Conservation (phyloP, 2,888 invertebrate genomes). For the Erebia epiphron region DNA sequence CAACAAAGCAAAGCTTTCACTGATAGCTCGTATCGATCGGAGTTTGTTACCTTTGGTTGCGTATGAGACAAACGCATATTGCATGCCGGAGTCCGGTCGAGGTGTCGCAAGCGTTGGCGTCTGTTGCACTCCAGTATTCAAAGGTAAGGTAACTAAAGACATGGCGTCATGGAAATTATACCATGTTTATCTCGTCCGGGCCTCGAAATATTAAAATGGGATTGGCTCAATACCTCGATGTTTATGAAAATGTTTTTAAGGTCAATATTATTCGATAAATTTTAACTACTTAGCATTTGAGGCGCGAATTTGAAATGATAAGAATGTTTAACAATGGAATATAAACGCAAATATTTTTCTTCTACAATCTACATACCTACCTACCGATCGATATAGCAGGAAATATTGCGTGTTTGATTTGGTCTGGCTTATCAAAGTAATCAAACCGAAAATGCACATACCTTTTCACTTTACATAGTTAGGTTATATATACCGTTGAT, state of each 20-base stretch:
- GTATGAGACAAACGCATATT: constrained; percentile 53
- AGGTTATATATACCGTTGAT: too few relatives aligned
- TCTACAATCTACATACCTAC: background rate
- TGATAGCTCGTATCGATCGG: constrained; percentile 37
- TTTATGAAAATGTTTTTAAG: constrained; percentile 1
- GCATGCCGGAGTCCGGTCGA: constrained; percentile 61
- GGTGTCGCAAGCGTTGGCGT: constrained; percentile 72
- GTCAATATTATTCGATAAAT: background rate
- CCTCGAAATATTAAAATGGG: constrained; percentile 18
- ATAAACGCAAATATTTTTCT: constrained; percentile 10
- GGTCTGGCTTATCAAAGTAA: constrained; percentile 5
- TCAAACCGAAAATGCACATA: constrained; percentile 1
- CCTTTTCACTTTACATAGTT: too few relatives aligned
- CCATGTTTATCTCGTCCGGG: constrained; percentile 25
- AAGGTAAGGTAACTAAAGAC: constrained; percentile 54
- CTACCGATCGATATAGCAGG: constrained; percentile 2
- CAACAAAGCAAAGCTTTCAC: constrained; percentile 44
- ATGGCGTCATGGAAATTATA: constrained; percentile 56
- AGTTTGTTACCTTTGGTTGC: constrained; percentile 40
- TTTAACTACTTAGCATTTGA: background rate
- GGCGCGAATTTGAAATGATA: constrained; percentile 4
- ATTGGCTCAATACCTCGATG: constrained; percentile 8
- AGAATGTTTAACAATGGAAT: background rate
- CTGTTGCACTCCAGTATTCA: constrained; percentile 63
- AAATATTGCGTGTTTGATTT: constrained; percentile 4